Evolutionary conservation across 2,888 invertebrate genomes (phyloP).

Genomic region (Drosophila leonis): DNA sequence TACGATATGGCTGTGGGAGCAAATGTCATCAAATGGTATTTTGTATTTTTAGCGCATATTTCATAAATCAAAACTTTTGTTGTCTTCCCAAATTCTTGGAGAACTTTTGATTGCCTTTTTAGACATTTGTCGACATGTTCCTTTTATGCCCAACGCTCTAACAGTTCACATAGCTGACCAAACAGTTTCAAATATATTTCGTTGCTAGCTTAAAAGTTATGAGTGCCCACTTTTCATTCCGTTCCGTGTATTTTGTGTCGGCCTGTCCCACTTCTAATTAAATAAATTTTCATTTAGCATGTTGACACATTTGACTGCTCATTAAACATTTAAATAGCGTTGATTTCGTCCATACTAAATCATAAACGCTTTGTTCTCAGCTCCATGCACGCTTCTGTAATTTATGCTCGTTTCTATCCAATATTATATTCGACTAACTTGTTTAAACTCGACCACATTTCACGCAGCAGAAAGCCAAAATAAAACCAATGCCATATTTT

Average conservation of each 20-base stretch:
- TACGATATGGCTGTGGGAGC: slow-evolving; percentile 50
- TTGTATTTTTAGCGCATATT: slow-evolving; percentile 75
- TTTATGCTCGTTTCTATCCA: slow-evolving; percentile 68
- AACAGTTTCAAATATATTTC: slow-evolving; percentile 48
- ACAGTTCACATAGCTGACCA: slow-evolving; percentile 30
- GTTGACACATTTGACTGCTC: slow-evolving; percentile 79
- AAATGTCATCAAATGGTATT: slow-evolving; percentile 74
- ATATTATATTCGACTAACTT: slow-evolving; percentile 63
- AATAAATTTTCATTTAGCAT: slow-evolving; percentile 74
- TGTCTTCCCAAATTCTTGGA: slow-evolving; percentile 24
- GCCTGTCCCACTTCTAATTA: slow-evolving; percentile 64
- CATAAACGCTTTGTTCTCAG: slow-evolving; percentile 61
- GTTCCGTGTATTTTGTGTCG: background rate
- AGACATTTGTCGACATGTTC: slow-evolving; percentile 34
- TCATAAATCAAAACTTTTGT: slow-evolving; percentile 75
- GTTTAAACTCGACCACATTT: slow-evolving; percentile 65
- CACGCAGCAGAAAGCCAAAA: slow-evolving; percentile 40
- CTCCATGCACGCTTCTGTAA: slow-evolving; percentile 59
- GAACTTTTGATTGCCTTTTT: slow-evolving; percentile 76
- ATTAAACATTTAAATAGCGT: slow-evolving; percentile 74
- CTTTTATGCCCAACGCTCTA: background rate
- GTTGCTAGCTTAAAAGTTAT: slow-evolving; percentile 46
- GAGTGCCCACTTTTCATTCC: slow-evolving; percentile 53
- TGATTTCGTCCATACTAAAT: slow-evolving; percentile 59
- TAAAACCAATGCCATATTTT: slow-evolving; percentile 50